A percentile compares a stretch with the other conserved stretches of the same genome.
Conservation (phyloP, 2,113 vertebrate genomes). For the Talpa occidentalis region DNA sequence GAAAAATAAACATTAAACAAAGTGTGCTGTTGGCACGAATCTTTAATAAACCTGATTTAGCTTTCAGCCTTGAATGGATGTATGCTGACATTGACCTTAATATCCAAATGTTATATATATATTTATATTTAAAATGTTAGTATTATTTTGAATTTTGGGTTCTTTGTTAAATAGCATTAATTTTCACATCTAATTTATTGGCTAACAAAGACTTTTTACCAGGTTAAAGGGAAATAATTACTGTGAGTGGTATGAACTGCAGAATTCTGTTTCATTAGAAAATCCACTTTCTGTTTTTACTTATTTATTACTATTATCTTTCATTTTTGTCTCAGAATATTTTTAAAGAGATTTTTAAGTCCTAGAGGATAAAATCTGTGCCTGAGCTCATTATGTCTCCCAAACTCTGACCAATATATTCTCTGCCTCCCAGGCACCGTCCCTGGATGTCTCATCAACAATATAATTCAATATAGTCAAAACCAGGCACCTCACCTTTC, state of each 20-base stretch:
- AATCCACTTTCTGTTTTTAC: slow-evolving; percentile 39
- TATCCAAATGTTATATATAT: neutral
- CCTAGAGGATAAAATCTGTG: neutral
- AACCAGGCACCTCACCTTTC: neutral
- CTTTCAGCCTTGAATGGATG: neutral
- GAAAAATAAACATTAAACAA: neutral
- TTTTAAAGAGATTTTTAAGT: neutral
- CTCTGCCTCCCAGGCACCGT: neutral
- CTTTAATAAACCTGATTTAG: neutral
- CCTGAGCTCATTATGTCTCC: neutral
- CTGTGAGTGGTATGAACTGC: neutral
- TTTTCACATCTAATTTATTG: slow-evolving; percentile 34
- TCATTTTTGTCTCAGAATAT: neutral
- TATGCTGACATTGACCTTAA: neutral
- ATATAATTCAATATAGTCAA: neutral
- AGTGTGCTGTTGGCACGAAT: neutral
- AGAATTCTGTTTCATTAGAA: slow-evolving; percentile 55
- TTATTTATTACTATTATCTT: slow-evolving; percentile 8
- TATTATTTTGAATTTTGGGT: neutral
- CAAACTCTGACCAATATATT: neutral
- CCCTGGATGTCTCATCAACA: neutral
- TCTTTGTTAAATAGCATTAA: neutral
- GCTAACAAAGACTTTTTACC: neutral
- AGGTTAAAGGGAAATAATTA: slow-evolving; percentile 22
- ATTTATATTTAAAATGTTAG: slow-evolving; percentile 2